Conservation (phyloP, 2,113 vertebrate species). For the Neodontobutis hainanensis region DNA sequence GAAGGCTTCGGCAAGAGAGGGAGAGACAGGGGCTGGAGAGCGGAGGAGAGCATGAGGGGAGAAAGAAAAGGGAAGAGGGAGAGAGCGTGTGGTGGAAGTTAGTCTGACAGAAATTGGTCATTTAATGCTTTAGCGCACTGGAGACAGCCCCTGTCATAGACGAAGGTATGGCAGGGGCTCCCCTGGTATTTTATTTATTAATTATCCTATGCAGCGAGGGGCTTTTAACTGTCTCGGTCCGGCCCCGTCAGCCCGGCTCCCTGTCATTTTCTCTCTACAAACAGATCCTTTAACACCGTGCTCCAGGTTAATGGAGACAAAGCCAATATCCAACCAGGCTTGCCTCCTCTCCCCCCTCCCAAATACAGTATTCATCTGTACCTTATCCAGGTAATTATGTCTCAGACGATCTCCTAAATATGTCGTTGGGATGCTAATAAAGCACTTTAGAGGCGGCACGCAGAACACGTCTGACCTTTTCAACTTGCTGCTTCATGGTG, state of each 20-base stretch:
- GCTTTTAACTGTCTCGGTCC: constrained; percentile 90
- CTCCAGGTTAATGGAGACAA: constrained; percentile 85
- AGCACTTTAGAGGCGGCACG: constrained; percentile 58
- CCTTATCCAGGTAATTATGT: constrained; percentile 72
- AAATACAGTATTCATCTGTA: constrained; percentile 76
- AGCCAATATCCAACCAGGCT: constrained; percentile 73
- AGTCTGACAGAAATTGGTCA: constrained; percentile 99
- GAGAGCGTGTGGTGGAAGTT: constrained; percentile 94
- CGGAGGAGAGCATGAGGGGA: constrained; percentile 55
- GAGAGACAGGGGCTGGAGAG: constrained; percentile 36
- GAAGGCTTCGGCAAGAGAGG: constrained; percentile 47
- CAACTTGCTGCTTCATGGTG: constrained; percentile 66
- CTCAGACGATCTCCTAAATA: constrained; percentile 69
- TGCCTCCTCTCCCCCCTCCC: constrained; percentile 67
- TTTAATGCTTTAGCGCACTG: constrained; percentile 99
- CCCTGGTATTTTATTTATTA: constrained; percentile 99
- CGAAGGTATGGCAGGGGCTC: constrained; percentile 91
- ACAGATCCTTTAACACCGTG: constrained; percentile 87
- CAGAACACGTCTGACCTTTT: constrained; percentile 76
- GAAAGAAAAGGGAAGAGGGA: constrained; percentile 62
- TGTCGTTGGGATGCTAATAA: constrained; percentile 76
- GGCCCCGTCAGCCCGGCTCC: constrained; percentile 88
- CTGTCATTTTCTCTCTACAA: constrained; percentile 90
- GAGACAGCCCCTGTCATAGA: constrained; percentile 99
- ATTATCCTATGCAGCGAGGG: constrained; percentile 96